A percentile compares a stretch with the other conserved stretches of the same genome.
Evolutionary conservation across 2,113 vertebrate genomes (phyloP).

Genomic region (Aptenodytes patagonicus): DNA sequence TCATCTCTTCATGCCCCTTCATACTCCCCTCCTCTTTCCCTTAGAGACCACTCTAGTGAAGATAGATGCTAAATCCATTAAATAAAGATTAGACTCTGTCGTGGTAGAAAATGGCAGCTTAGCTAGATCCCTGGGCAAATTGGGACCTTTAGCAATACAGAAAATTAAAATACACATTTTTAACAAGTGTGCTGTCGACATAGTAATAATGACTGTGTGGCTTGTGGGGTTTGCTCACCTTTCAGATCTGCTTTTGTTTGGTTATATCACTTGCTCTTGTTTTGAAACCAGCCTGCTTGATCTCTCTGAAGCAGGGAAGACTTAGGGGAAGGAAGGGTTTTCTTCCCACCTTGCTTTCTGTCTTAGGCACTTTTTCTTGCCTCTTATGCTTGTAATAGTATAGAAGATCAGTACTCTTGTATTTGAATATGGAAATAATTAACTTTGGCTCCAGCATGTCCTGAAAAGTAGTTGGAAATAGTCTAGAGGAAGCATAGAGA

Average conservation of each 20-base stretch:
- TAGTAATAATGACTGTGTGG: constrained; percentile 62
- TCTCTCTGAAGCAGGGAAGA: constrained; percentile 61
- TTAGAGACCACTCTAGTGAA: constrained; percentile 87
- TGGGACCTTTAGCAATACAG: constrained; percentile 78
- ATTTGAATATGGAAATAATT: constrained; percentile 66
- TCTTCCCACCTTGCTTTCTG: constrained; percentile 10
- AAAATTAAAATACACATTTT: constrained; percentile 89
- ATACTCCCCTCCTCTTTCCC: constrained; percentile 78
- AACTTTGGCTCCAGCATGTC: constrained; percentile 44
- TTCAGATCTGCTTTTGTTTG: constrained; percentile 74
- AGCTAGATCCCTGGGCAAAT: constrained; percentile 79
- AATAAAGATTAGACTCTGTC: constrained; percentile 97
- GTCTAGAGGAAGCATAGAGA: constrained; percentile 20
- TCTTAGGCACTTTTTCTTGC: constrained; percentile 40
- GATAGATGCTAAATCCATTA: constrained; percentile 99
- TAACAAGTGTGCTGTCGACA: constrained; percentile 77
- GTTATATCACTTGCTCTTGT: constrained; percentile 68
- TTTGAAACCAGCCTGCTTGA: constrained; percentile 55
- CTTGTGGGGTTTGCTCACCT: constrained; percentile 68
- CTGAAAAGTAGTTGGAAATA: constrained; percentile 48
- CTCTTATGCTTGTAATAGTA: constrained; percentile 8
- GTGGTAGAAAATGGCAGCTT: constrained; percentile 88
- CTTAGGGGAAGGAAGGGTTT: constrained; percentile 3
- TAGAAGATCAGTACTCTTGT: constrained; percentile 55
- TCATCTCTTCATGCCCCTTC: constrained; percentile 81